Conservation (phyloP, 2,113 vertebrate genomes). For the Athene noctua region DNA sequence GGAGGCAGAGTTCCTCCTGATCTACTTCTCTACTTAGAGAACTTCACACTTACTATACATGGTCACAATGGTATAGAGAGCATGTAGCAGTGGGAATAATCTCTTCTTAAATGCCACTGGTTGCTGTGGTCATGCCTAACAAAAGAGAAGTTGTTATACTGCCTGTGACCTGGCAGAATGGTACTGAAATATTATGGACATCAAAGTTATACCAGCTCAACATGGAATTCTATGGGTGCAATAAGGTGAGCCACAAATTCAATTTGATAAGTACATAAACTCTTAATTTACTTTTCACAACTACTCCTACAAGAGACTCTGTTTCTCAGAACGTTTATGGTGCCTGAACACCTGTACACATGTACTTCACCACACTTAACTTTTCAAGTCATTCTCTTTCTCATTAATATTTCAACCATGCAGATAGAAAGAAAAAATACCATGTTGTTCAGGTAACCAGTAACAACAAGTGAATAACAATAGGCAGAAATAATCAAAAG, state of each 20-base stretch:
- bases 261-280: neutral
- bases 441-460: neutral
- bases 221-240: neutral
- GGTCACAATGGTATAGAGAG: neutral
- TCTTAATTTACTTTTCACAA: neutral
- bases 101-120: neutral
- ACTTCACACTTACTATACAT: neutral
- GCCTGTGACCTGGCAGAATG: neutral
- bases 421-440: neutral
- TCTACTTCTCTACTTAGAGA: neutral
- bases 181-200: neutral
- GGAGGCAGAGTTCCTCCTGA: neutral
- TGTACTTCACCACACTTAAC: neutral
- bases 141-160: neutral
- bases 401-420: neutral
- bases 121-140: neutral
- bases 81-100: neutral
- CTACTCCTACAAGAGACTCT: neutral
- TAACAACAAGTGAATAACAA: neutral
- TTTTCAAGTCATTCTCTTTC: neutral
- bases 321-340: neutral
- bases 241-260: neutral
- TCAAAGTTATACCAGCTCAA: neutral
- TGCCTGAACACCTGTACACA: rapidly evolving
- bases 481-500: constrained; percentile 8